Base-by-base conservation (phyloP, 2,113 vertebrate species). In the Clarias gariepinus region DNA sequence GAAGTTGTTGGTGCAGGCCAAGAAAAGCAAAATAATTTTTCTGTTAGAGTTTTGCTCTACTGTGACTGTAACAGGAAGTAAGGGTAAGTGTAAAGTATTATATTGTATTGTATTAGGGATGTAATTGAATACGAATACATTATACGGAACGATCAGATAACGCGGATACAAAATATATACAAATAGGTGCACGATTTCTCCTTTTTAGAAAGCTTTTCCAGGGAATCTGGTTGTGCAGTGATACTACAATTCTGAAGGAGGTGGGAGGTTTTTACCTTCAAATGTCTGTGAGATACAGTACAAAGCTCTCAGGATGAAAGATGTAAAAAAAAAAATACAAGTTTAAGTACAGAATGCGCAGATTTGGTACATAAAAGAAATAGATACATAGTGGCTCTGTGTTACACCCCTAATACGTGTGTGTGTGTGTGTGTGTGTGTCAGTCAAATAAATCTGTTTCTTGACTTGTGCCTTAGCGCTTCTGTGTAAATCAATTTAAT, bases 21-120 rank as follows among this genome's bases (percentile, higher is more conserved):
- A 61, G 47, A 82, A 69, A 69, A 7, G 23, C 10, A 66, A 66
- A 60, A 57, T 68, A 66, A 85, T 80, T 57, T 85, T 47, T 79
- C 63, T 63, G 36, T 79, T 85, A 36, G 74, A 79, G 21, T 57
- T 81, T 69, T 71, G 12, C 21, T 30, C 23, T 41, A 16, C 21
- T n/a, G 15, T 71, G 77, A 71, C 63, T 71, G 36, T 66, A 57
- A 57, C 52, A 78, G 25, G 76, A 30, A 78, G 76, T 78, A 19
- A 28, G 52, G 15, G 76, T 55, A 55, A 73, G 80, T 47, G 57
- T 61, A 52, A 28, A 61, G 23, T 81, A n/a, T n/a, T n/a, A n/a
- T n/a, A n/a, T n/a, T n/a, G n/a, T n/a, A n/a, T n/a, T 4, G 61
- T 82, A 47, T 53, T 80, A 25, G 16, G 52, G 74, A 28, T 55